phyloP scores from a whole-genome alignment of 2,888 invertebrate species.

The Pachycephus smyrnensis region DNA sequence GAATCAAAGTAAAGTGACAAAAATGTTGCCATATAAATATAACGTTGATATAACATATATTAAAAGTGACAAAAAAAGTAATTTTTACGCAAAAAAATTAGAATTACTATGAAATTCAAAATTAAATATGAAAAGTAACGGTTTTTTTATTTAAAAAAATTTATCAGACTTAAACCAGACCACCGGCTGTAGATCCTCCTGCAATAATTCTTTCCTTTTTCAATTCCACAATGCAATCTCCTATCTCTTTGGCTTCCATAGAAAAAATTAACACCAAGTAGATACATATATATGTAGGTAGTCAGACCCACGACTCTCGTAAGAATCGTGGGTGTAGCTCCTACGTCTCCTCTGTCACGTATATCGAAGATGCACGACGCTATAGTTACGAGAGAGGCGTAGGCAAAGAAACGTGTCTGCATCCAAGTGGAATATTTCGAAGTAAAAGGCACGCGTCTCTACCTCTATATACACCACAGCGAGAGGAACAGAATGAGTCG shows the following conservation, averaged over 20 bases:
- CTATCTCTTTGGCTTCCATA: too few species aligned
- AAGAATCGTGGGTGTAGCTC: not conserved
- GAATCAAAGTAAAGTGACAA: too few species aligned
- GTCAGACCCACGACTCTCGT: not conserved
- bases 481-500: not conserved
- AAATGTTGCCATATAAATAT: too few species aligned
- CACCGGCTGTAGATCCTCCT: not conserved
- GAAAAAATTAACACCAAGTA: not conserved
- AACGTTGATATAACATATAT: too few species aligned
- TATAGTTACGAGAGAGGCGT: not conserved
- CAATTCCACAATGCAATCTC: not conserved
- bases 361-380: not conserved
- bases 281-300: not conserved
- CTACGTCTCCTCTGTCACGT: not conserved
- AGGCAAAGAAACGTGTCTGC: not conserved
- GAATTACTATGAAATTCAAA: not conserved
- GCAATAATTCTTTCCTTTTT: not conserved
- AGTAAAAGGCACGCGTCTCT: not conserved
- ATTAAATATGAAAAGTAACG: not conserved
- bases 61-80: too few species aligned
- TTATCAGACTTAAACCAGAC: not conserved
- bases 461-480: not conserved
- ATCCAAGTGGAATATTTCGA: not conserved
- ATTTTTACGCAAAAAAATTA: not conserved
- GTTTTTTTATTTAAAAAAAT: not conserved